Evolutionary conservation across 2,113 vertebrate species (phyloP).

Genomic region (Caloenas nicobarica): DNA sequence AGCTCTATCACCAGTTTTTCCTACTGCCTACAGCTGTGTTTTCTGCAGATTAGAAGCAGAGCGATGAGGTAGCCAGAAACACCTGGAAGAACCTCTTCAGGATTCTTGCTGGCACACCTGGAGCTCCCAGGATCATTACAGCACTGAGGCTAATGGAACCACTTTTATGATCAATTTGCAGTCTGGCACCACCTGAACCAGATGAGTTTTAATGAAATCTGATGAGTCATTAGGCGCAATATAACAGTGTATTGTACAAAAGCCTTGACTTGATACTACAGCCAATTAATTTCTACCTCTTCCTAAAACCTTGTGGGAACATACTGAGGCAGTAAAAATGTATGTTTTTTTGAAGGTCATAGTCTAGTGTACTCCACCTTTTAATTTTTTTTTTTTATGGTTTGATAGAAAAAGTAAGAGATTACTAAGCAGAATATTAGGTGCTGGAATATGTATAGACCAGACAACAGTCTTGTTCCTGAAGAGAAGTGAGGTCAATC

Average conservation of each 20-base stretch:
- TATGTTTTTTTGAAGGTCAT: background rate
- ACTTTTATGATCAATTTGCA: slow-evolving; percentile 37
- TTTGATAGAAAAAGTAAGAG: background rate
- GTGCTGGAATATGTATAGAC: background rate
- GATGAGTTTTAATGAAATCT: background rate
- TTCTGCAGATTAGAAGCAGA: background rate
- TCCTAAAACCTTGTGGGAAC: background rate
- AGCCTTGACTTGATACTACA: background rate
- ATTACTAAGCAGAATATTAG: background rate
- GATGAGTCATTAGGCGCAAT: background rate
- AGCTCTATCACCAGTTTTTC: background rate
- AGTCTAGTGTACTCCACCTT: background rate
- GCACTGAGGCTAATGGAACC: background rate
- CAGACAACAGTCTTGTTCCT: background rate
- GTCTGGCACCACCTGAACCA: background rate
- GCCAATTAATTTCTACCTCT: background rate
- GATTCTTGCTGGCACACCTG: slow-evolving; percentile 21
- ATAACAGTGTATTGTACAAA: background rate
- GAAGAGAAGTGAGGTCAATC: background rate
- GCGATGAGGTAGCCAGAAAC: background rate
- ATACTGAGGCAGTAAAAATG: background rate
- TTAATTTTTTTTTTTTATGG: background rate
- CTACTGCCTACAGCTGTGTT: background rate
- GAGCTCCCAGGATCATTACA: background rate
- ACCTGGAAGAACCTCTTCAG: slow-evolving; percentile 13